These are phyloP conservation scores for Etheostoma cragini DNA, from an alignment of 2,113 vertebrate species.

Conservation along the genomic window DNA sequence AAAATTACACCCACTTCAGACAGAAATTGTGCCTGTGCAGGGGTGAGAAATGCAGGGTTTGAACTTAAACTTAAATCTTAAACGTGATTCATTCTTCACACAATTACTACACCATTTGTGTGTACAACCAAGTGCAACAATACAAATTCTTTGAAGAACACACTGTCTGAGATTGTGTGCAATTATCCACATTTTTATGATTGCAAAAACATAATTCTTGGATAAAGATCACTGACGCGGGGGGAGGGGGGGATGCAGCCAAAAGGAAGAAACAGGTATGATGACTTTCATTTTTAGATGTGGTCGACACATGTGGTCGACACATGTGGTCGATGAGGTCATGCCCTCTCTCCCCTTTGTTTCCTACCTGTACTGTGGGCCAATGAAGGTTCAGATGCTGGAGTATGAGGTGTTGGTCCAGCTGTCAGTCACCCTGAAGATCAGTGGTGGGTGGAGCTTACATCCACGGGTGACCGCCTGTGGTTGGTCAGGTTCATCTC, in stretches of 20 bases:
- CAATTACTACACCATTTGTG: not conserved
- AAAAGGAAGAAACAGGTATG: not conserved
- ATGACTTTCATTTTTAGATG: not conserved
- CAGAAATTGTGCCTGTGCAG: not conserved
- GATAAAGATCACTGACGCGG: not conserved
- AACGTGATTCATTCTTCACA: slow-evolving; percentile 3
- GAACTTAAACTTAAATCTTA: not conserved
- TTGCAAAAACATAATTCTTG: not conserved
- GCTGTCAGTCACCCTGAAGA: slow-evolving; percentile 74
- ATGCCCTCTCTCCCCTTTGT: not conserved
- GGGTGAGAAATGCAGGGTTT: not conserved
- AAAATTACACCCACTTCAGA: not conserved
- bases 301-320: not conserved
- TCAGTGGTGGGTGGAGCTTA: slow-evolving; percentile 75
- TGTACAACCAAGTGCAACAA: not conserved
- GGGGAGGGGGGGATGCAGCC: not conserved
- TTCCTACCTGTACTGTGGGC: slow-evolving; percentile 73
- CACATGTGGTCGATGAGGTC: too few species aligned
- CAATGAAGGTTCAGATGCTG: slow-evolving; percentile 68
- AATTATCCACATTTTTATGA: not conserved
- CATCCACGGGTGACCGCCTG: slow-evolving; percentile 77
- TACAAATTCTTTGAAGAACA: not conserved
- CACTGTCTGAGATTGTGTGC: not conserved
- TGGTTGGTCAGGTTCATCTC: slow-evolving; percentile 83
- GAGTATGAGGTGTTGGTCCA: slow-evolving; percentile 53